A percentile compares a stretch with the other conserved stretches of the same genome.
Conservation (phyloP, 2,113 vertebrate genomes). For the Orthonyx spaldingii region DNA sequence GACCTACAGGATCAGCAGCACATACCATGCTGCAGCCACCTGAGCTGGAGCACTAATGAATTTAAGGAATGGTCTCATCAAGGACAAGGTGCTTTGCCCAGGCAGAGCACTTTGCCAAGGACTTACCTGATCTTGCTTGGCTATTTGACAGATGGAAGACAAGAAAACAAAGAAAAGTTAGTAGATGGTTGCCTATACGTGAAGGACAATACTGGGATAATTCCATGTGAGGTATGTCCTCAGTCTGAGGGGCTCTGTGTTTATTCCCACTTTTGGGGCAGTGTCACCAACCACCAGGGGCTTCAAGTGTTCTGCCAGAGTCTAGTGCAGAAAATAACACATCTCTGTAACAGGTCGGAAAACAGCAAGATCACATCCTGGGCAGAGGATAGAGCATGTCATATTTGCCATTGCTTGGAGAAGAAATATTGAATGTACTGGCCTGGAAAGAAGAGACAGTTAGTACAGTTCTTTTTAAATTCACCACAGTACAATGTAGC, state of each 20-base stretch:
- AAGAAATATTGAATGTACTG: neutral
- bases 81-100: conserved; percentile 37
- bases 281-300: neutral
- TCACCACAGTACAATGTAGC: neutral
- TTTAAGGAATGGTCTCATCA: conserved; percentile 73
- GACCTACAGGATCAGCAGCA: conserved; percentile 74
- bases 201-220: conserved; percentile 70
- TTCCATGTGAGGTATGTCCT: conserved; percentile 75
- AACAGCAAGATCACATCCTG: neutral
- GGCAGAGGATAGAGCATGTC: neutral
- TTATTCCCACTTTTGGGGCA: neutral
- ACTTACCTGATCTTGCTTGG: conserved; percentile 81
- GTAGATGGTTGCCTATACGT: conserved; percentile 68
- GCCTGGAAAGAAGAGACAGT: neutral
- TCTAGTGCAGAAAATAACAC: neutral
- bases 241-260: neutral
- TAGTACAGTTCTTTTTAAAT: neutral
- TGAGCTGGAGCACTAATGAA: conserved; percentile 77
- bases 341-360: neutral
- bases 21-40: conserved; percentile 76
- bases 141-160: conserved; percentile 63
- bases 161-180: neutral
- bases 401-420: neutral
- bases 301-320: neutral
- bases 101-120: conserved; percentile 56